Evolutionary conservation across 2,797 vertebrate species (phyloP), one percentile per base, ranked within the genome.

Genomic region (Bovichtus variegatus): DNA sequence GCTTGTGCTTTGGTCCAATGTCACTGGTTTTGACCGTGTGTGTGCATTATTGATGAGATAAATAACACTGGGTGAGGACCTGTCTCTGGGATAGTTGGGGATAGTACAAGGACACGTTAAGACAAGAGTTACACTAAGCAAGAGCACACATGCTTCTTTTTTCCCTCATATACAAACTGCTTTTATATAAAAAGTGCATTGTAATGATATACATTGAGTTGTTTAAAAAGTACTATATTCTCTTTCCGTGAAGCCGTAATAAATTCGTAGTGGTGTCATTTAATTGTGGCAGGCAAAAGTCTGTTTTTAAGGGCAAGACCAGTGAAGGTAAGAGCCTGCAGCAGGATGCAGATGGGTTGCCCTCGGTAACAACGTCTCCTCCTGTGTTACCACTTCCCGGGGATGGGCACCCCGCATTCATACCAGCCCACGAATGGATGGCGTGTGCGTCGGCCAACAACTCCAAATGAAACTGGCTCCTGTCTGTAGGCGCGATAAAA

Each of bases 401-500:
- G 98, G 81, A 99, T 98, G 54, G 98, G 96, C 54, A 99, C 96
- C 0, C 98, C 98, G 9, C 98, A 99, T 91, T 99, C 98, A 38
- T 99, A 99, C 98, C 98, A 99, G 78, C 98, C 97, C 79, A 98
- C 97, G 0, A 99, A 98, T 73, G 96, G 96, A 89, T 98, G 96
- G 49, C 97, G 79, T 0, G 97, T 98, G 38, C 95, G 96, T 58
- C 96, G 94, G 66, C 98, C 98, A 16, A 99, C 97, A 63, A 93
- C 93, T 38, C 98, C 98, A 23, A 99, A 99, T 1, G 87, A 93
- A 31, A 99, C 98, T 0, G 98, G 97, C 88, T 99, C 96, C 91
- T 99, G 98, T 81, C 97, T 96, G 89, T 97, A 97, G 21, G 98
- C 96, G 2, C 98, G 97, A 81, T 96, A 95, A 94, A 95, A 99